Base-by-base conservation (phyloP, 2,888 invertebrate genomes). In the Tolmerus cingulatus region DNA sequence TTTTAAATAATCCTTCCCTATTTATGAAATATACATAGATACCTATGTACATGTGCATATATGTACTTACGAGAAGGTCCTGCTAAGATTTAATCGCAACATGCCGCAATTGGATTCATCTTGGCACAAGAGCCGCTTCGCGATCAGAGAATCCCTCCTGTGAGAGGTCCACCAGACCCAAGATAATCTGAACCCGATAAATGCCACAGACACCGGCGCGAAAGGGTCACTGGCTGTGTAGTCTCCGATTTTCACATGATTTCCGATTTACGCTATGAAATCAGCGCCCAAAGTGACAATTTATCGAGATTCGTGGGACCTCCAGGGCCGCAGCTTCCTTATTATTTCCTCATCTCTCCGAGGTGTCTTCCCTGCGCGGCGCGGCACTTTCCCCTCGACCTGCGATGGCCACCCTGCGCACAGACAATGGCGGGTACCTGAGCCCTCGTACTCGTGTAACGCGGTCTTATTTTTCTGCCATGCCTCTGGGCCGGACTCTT, bases 221-320 rank as follows among this genome's bases (percentile, higher is more conserved):
- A n/a, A 51, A 81, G 81, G 23, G 78, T 23, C 78, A 27, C 43
- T 81, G 81, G 55, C 55, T n/a, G 51, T 51, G 51, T 81, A 81
- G 43, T 81, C 81, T 55, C 27, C 27, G 81, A 81, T 81, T 81
- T 81, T 81, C 81, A 81, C 81, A 81, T 81, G 81, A 81, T 81
- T 81, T 81, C 81, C 12, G 79, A 79, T 79, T 82, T 82, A 51
- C 51, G 37, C 84, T 84, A 66, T 51, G 30, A 37, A 84, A 84
- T 84, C 66, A 84, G 40, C 66, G 74, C 40, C 43, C 74, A 8
- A 84, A 84, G 84, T 84, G 84, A 84, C 84, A 84, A 84, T 84
- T 66, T 66, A 84, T 84, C 84, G 84, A 40, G 84, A 84, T 84
- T 74, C 66, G 66, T 81, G 51, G 66, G 40, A 46, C 43, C 81